Base-by-base conservation (phyloP, 2,797 vertebrate genomes). In the Acanthiza pusilla region DNA sequence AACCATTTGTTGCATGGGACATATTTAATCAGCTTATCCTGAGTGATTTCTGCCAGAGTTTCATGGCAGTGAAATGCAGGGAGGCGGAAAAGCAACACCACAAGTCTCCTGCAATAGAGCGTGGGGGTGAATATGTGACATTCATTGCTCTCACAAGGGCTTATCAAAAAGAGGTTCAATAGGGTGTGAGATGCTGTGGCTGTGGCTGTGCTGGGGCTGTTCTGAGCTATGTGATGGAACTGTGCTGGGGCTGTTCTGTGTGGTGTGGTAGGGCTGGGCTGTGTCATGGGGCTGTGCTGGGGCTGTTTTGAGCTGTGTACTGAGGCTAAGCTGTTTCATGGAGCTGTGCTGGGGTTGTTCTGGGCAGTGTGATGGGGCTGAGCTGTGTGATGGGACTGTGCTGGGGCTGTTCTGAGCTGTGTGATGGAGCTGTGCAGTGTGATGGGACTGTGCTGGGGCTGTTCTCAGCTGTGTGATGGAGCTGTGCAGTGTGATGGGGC, bases 111-210 rank as follows among this genome's bases (percentile, higher is more conserved):
- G 53, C 30, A 53, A 2, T 1, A 27, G 78, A 42, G 63, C 1
- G 4, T 23, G 77, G 58, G 40, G 50, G 21, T 4, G 23, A 40
- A 25, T 6, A 4, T 2, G 19, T 0, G 2, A 7, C 16, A 5
- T 5, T 36, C 7, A 0, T 14, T 36, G 77, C 29, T 76, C 68
- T 63, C 70, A 47, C 30, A 12, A n/a, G 25, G 62, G 54, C n/a
- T 20, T 7, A 4, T 8, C 11, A 22, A 29, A 20, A 34, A 4
- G 11, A 40, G 61, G 40, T 88, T 54, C 60, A 66, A 0, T 13
- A 5, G 10, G 26, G 36, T 17, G 0, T 5, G 75, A 48, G 80
- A 2, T 30, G 16, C 13, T 0, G 6, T 6, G 63, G 72, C 58
- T 42, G 72, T 17, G 45, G 21, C 45, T 47, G 45, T 4, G 76